Evolutionary conservation across 2,888 invertebrate species (phyloP), one percentile per base, ranked within the genome.

Genomic region (Teinopalpus imperialis): DNA sequence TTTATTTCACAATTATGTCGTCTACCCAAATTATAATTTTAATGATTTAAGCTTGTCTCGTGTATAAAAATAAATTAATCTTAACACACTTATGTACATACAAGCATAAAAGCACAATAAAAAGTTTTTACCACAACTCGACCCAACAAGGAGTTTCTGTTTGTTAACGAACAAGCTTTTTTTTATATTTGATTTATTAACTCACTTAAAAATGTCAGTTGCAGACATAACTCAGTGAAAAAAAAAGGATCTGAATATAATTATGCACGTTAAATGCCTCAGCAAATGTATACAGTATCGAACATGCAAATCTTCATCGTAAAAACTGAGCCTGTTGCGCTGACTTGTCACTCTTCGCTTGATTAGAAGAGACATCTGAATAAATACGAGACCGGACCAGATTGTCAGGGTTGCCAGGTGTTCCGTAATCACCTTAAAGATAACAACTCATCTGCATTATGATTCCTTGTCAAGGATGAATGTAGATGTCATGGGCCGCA

Each of bases 321-420:
- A 46, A 46, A 46, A 46, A 40, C 45, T 30, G 14, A 29, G 9
- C 18, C 30, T 9, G 16, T 27, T 23, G 40, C 41, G 30, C 34
- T 46, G 35, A 46, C 29, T 13, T 46, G 27, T 41, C 34, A 40
- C 30, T 30, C 21, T 6, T n/a, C 29, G 30, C 14, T 35, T 46
- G 41, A 46, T 46, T 46, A 35, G 40, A 46, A 14, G 12, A 10
- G 46, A 46, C 46, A 24, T 14, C 29, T 46, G 46, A 41, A 46
- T 46, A 41, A 46, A 40, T 35, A 29, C 40, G 12, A 29, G 14
- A 32, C 10, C 24, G 29, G 18, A 30, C 10, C 13, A n/a, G n/a
- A 26, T 20, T 12, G 4, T 13, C n/a, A 40, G 40, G 46, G 46
- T 6, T 41, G 35, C n/a, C 46, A 32, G 1, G 7, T n/a, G 6